A percentile compares a stretch with the other conserved stretches of the same genome.
These are phyloP conservation scores for Arnoldichthys spilopterus DNA, from an alignment of 2,797 vertebrate species.

Conservation along the genomic window DNA sequence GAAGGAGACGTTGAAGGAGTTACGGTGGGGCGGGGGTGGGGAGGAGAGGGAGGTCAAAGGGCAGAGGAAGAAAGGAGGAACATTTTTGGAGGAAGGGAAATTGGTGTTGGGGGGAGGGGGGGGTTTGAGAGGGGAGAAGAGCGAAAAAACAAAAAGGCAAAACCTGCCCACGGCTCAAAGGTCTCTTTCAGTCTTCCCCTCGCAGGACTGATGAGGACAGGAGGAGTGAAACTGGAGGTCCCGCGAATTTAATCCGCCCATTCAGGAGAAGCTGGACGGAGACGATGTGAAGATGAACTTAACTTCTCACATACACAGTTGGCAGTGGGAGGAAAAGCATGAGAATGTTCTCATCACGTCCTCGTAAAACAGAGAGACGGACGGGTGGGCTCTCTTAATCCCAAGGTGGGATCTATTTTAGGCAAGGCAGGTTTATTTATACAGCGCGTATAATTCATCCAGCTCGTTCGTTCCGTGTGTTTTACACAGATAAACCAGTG, in stretches of 20 bases:
- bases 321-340: too few relatives aligned
- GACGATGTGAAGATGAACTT: neutral
- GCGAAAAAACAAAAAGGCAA: conserved; percentile 68
- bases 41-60: conserved; percentile 83
- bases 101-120: conserved; percentile 63
- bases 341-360: neutral
- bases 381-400: too few relatives aligned
- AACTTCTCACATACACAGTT: neutral
- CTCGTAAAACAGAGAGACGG: neutral
- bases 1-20: conserved; percentile 66
- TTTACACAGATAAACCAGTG: too few relatives aligned
- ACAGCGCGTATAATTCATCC: too few relatives aligned
- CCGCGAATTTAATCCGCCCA: neutral
- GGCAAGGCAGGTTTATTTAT: too few relatives aligned
- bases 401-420: too few relatives aligned
- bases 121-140: conserved; percentile 63
- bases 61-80: conserved; percentile 83
- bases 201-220: conserved; percentile 9
- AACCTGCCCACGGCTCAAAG: conserved; percentile 73
- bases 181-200: conserved; percentile 58
- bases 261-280: neutral
- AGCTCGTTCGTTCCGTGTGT: too few relatives aligned
- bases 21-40: conserved; percentile 49
- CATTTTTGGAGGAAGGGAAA: conserved; percentile 86
- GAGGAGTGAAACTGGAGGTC: conserved; percentile 4